A percentile compares a stretch with the other conserved stretches of the same genome.
Evolutionary conservation across 2,113 vertebrate species (phyloP).

Genomic region (Tragulus kanchil): DNA sequence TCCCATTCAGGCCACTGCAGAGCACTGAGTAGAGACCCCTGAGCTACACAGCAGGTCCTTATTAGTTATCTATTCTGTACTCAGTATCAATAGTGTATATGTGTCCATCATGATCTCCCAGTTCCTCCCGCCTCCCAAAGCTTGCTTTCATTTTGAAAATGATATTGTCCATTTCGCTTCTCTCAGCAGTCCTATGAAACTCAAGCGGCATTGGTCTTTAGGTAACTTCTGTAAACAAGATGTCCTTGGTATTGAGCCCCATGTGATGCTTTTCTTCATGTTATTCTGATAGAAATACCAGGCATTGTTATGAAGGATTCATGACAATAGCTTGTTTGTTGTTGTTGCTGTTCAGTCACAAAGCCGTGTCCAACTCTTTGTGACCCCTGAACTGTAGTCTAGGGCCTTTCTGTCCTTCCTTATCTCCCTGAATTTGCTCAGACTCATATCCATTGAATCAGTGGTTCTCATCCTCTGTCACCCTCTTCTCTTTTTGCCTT

Average conservation of each 20-base stretch:
- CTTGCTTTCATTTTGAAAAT: neutral
- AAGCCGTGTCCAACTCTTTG: neutral
- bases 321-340: neutral
- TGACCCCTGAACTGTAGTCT: neutral
- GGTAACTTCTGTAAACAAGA: neutral
- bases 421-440: neutral
- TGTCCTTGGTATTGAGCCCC: neutral
- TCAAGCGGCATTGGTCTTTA: neutral
- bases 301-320: neutral
- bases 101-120: neutral
- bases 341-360: neutral
- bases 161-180: neutral
- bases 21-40: neutral
- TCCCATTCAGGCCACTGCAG: neutral
- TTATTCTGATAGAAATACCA: constrained; percentile 11
- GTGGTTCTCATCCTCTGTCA: neutral
- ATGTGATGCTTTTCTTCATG: constrained; percentile 15
- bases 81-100: neutral
- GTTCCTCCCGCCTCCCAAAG: constrained; percentile 1
- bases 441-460: neutral
- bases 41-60: neutral
- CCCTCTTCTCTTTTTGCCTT: neutral
- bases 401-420: neutral
- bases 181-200: neutral
- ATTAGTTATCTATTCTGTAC: neutral